Conservation (phyloP, 2,888 invertebrate genomes). For the Tineola bisselliella region DNA sequence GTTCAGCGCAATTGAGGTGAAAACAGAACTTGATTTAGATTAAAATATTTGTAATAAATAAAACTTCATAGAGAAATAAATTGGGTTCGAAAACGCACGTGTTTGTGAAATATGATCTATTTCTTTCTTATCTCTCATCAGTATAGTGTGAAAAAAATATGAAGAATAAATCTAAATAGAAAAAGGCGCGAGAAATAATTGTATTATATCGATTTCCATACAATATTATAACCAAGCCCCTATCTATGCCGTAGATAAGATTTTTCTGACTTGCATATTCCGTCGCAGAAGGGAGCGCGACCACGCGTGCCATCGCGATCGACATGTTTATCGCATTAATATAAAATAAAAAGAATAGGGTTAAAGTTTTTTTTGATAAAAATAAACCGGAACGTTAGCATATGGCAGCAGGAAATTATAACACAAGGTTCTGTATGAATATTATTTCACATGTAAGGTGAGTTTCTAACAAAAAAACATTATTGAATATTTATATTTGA, state of each 20-base stretch:
- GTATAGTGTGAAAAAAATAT: no score
- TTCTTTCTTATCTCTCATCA: no score
- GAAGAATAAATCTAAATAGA: no score
- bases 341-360: constrained; percentile 60
- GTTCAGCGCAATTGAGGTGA: no score
- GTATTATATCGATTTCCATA: neutral
- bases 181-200: neutral
- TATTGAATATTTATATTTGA: neutral
- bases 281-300: constrained; percentile 40
- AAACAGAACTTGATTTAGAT: no score
- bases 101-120: no score
- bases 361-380: constrained; percentile 38
- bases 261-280: constrained; percentile 65
- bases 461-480: no score
- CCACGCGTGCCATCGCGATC: constrained; percentile 59
- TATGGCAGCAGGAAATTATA: constrained; percentile 46
- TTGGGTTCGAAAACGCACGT: no score
- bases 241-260: constrained; percentile 42
- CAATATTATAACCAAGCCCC: neutral
- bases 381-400: constrained; percentile 34
- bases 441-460: no score
- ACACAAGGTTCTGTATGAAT: no score
- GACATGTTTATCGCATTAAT: constrained; percentile 69
- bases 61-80: no score
- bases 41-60: no score